Conservation (phyloP, 1,140 invertebrate genomes). For the Drosophila sp. region DNA sequence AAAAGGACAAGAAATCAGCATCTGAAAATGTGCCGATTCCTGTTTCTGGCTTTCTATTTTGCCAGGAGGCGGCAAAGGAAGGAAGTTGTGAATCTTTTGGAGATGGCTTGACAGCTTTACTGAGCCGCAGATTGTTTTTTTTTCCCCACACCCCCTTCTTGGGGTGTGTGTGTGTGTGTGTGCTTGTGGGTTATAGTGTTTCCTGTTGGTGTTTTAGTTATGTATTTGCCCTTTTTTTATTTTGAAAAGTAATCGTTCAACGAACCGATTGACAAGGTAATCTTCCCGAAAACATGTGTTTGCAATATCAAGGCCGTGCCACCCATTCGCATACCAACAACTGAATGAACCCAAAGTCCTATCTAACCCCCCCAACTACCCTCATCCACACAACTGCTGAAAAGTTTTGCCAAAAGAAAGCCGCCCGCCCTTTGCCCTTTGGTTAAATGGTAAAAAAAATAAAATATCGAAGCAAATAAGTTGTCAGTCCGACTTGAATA, state of each 20-base stretch:
- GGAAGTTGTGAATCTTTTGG: constrained; percentile 74
- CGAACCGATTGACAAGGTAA: constrained; percentile 77
- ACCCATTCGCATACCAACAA: constrained; percentile 18
- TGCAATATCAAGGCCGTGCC: constrained; percentile 66
- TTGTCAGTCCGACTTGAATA: too few species aligned
- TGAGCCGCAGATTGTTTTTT: constrained; percentile 50
- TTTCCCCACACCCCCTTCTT: neutral
- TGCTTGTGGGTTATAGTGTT: constrained; percentile 19
- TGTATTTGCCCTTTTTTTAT: constrained; percentile 37
- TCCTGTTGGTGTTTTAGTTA: constrained; percentile 48
- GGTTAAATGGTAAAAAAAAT: constrained; percentile 37
- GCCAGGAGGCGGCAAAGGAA: constrained; percentile 42
- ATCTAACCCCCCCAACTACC: neutral
- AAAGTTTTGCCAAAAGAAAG: constrained; percentile 48
- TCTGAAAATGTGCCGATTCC: constrained; percentile 32
- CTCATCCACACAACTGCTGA: constrained; percentile 17
- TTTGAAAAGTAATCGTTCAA: constrained; percentile 72
- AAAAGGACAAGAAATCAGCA: neutral
- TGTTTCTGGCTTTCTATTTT: constrained; percentile 48
- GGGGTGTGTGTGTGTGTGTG: constrained; percentile 1
- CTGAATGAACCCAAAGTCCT: constrained; percentile 11
- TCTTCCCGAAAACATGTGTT: constrained; percentile 71
- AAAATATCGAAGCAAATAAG: too few species aligned
- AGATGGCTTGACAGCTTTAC: constrained; percentile 56
- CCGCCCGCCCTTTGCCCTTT: constrained; percentile 16